phyloP scores from a whole-genome alignment of 2,113 vertebrate species.

The Synchiropus splendidus region DNA sequence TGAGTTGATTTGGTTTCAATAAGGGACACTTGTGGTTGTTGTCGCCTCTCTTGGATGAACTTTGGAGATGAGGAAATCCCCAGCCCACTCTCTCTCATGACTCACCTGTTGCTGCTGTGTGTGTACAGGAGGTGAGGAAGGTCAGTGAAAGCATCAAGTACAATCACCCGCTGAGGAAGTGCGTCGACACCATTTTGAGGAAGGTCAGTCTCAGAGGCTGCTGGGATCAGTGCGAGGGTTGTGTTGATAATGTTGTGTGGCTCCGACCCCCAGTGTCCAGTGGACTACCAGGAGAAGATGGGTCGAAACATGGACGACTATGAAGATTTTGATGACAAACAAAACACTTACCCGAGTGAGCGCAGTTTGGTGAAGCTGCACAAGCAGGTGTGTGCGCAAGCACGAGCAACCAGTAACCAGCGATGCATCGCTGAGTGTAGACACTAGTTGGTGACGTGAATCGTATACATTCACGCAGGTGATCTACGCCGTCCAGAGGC shows the following conservation, averaged over 20 bases:
- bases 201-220: constrained; percentile 67
- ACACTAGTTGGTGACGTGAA: background rate
- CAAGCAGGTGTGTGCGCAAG: constrained; percentile 80
- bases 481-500: constrained; percentile 90
- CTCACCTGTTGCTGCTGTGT: constrained; percentile 7
- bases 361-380: constrained; percentile 90
- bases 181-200: constrained; percentile 87
- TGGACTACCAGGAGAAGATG: constrained; percentile 96
- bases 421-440: too few relatives aligned
- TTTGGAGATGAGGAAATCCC: too few relatives aligned
- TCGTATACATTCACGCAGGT: constrained; percentile 60
- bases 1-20: too few relatives aligned
- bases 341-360: constrained; percentile 85
- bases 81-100: too few relatives aligned
- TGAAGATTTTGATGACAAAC: constrained; percentile 96
- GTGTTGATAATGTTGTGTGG: too few relatives aligned
- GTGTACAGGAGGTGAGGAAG: constrained; percentile 82
- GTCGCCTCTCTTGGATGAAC: too few relatives aligned
- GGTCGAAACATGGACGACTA: constrained; percentile 97
- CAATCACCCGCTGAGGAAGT: constrained; percentile 92
- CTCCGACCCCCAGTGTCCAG: constrained; percentile 71
- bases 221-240: too few relatives aligned
- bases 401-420: too few relatives aligned
- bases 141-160: constrained; percentile 92
- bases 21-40: too few relatives aligned